A percentile compares a stretch with the other conserved stretches of the same genome.
These are phyloP conservation scores for Bubo bubo DNA, from an alignment of 2,113 vertebrate species.

Conservation along the genomic window DNA sequence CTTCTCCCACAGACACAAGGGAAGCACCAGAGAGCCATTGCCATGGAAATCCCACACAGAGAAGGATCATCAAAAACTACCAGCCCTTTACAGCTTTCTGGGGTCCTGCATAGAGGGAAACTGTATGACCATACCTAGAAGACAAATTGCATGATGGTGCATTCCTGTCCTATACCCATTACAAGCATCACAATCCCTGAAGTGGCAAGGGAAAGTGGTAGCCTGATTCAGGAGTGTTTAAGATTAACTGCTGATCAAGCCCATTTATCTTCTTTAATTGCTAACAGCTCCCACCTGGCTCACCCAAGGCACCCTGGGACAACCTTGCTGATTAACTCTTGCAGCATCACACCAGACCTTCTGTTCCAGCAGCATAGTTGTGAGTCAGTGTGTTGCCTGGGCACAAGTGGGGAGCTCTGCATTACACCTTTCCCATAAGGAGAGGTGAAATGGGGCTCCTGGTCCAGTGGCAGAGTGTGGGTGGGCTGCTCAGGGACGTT, in stretches of 20 bases:
- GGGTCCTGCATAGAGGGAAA: neutral
- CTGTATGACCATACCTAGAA: neutral
- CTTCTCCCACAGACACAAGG: neutral
- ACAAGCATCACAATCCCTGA: fast-evolving
- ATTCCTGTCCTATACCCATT: neutral
- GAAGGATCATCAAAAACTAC: neutral
- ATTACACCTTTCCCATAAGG: neutral
- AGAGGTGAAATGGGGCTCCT: neutral
- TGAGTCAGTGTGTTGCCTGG: neutral
- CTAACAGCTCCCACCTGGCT: neutral
- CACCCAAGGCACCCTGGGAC: neutral
- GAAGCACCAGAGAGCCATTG: neutral
- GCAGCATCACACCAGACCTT: neutral
- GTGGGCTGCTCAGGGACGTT: neutral
- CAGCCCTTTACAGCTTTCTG: neutral
- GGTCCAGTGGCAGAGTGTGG: neutral
- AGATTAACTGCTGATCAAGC: neutral
- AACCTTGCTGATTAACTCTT: neutral
- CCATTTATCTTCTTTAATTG: neutral
- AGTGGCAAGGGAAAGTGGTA: fast-evolving
- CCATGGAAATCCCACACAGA: neutral
- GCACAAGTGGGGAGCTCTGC: neutral
- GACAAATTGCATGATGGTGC: fast-evolving
- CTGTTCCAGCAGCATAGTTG: neutral
- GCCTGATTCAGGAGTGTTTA: neutral